A percentile compares a stretch with the other conserved stretches of the same genome.
phyloP scores from a whole-genome alignment of 2,888 invertebrate genomes.

The Acrobasis suavella region DNA sequence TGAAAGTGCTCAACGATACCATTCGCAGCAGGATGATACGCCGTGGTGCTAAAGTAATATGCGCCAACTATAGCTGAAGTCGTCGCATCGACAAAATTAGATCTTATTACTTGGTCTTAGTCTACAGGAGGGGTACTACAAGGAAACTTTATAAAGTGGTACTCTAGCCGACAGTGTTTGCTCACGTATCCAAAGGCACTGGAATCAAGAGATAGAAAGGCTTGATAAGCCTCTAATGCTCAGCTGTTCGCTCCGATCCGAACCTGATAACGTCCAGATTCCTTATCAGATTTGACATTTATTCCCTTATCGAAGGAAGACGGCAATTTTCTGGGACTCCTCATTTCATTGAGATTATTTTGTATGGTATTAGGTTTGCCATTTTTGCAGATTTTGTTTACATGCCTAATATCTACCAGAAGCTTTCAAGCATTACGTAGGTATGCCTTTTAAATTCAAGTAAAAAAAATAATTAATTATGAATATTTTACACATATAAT shows the following conservation, averaged over 20 bases:
- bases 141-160: no score
- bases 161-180: background rate
- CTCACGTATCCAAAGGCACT: background rate
- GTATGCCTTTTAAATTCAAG: no score
- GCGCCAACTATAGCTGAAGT: no score
- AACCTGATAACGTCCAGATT: constrained; percentile 26
- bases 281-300: constrained; percentile 27
- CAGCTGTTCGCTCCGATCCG: constrained; percentile 19
- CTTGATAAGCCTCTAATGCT: constrained; percentile 17
- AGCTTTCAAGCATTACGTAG: no score
- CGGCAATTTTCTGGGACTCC: constrained; percentile 14
- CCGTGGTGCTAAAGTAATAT: no score
- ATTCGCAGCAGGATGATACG: no score
- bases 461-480: no score
- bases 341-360: constrained; percentile 15
- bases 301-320: constrained; percentile 21
- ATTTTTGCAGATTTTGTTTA: background rate
- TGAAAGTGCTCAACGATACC: background rate
- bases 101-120: no score
- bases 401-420: background rate
- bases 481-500: no score
- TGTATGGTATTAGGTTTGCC: background rate
- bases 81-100: no score
- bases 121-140: no score
- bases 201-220: constrained; percentile 8